A percentile compares a stretch with the other conserved stretches of the same genome.
These are phyloP conservation scores for Brassicogethes aeneus DNA, from an alignment of 2,888 invertebrate species.

Conservation along the genomic window DNA sequence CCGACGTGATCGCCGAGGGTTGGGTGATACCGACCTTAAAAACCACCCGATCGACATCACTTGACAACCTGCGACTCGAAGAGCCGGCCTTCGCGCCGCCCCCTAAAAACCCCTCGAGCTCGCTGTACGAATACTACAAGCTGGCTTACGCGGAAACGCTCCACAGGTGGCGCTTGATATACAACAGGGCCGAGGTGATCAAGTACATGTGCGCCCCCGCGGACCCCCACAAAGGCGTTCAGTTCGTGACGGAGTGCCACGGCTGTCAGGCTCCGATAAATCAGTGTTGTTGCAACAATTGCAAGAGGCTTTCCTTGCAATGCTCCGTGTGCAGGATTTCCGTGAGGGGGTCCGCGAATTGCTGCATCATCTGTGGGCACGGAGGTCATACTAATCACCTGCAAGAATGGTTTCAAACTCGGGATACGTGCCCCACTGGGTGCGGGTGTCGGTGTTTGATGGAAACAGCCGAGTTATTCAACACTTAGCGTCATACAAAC, in stretches of 20 bases:
- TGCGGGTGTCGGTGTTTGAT: conserved; percentile 85
- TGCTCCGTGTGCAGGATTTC: conserved; percentile 81
- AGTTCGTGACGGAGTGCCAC: conserved; percentile 65
- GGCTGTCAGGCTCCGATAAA: conserved; percentile 58
- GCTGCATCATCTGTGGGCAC: conserved; percentile 86
- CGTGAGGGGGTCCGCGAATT: conserved; percentile 75
- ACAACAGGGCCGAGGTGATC: conserved; percentile 49
- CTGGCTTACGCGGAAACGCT: conserved; percentile 82
- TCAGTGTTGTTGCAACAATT: conserved; percentile 60
- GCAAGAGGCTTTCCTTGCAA: conserved; percentile 65
- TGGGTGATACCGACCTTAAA: conserved; percentile 64
- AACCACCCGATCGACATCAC: conserved; percentile 70
- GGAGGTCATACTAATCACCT: conserved; percentile 86
- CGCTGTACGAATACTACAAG: conserved; percentile 76
- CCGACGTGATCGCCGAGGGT: conserved; percentile 69
- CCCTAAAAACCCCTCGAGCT: conserved; percentile 31
- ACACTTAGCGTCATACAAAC: conserved; percentile 25
- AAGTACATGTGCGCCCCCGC: conserved; percentile 47
- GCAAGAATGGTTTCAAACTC: conserved; percentile 69
- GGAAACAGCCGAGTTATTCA: conserved; percentile 52
- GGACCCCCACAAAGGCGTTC: conserved; percentile 48
- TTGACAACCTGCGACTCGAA: conserved; percentile 57
- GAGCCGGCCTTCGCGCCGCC: conserved; percentile 23
- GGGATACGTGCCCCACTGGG: conserved; percentile 78
- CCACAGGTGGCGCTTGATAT: conserved; percentile 46